phyloP scores from a whole-genome alignment of 1,140 invertebrate species.

The Sipha flava region DNA sequence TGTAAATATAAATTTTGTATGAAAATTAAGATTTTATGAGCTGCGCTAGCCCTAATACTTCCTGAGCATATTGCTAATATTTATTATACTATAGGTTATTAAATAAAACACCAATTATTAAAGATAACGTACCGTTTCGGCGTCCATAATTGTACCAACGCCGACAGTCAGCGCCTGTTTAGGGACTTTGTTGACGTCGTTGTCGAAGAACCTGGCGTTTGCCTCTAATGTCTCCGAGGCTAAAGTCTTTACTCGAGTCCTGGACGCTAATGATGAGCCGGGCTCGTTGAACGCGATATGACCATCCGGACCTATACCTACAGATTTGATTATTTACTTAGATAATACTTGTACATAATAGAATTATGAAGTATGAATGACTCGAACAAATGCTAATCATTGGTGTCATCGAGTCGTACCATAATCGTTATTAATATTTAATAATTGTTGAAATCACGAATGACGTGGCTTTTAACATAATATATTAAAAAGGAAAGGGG shows the following conservation, averaged over 20 bases:
- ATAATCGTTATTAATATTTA: too few species aligned
- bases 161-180: constrained; percentile 93
- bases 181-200: constrained; percentile 86
- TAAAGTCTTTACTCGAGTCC: constrained; percentile 92
- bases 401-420: too few species aligned
- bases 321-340: constrained; percentile 19
- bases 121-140: constrained; percentile 66
- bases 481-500: too few species aligned
- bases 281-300: constrained; percentile 99
- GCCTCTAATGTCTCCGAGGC: constrained; percentile 93
- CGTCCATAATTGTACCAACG: constrained; percentile 98
- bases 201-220: constrained; percentile 94
- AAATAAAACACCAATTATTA: too few species aligned
- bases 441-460: too few species aligned
- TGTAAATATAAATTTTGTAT: too few species aligned
- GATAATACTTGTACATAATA: background rate
- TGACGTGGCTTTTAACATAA: too few species aligned
- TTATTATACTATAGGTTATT: too few species aligned
- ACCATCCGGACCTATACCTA: constrained; percentile 95
- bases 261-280: constrained; percentile 81
- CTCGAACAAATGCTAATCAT: too few species aligned
- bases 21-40: too few species aligned
- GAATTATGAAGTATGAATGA: background rate
- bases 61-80: too few species aligned
- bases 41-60: too few species aligned